Evolutionary conservation across 2,888 invertebrate species (phyloP), one percentile per base, ranked within the genome.

Genomic region (Eristalinus aeneus): DNA sequence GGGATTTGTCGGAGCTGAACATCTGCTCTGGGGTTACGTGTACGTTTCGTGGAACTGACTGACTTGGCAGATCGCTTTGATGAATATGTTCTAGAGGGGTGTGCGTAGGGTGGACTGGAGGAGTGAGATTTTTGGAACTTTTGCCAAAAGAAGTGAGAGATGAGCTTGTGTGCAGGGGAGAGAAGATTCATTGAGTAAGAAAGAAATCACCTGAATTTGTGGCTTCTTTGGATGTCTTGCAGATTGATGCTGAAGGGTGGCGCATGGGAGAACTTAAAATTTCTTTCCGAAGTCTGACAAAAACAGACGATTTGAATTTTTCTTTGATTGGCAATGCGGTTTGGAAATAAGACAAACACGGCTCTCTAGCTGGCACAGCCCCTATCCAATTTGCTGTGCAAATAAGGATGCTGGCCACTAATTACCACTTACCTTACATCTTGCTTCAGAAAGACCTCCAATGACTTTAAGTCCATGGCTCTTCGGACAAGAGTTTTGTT

Each of bases 1-100:
- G 68, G 68, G 46, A 85, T 53, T 72, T 67, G 64, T 68, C 69
- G 76, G 81, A 77, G 77, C 77, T 68, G 77, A 81, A 81, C 86
- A 86, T 86, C 86, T 86, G 86, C 46, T 80, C 46, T 60, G 46
- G 76, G 39, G 72, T n/a, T 67, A 73, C 76, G 60, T 32, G 74
- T 36, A 63, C 71, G 54, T 77, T 74, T 82, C 82, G 77, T 63
- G 73, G 86, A 82, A 86, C 77, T 74, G 34, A 81, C 76, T 86
- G 85, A 86, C 85, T 39, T 76, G 72, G 34, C 32, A 68, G 73
- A 73, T 81, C 53, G 68, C 81, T 86, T 85, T 85, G 85, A 85
- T 85, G 72, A 80, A 81, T 79, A 61, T 71, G 58, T 78, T 78
- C 60, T 68, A 58, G 56, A 16, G 63, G 65, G 46, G 34, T 67